Base-by-base conservation (phyloP, 2,888 invertebrate genomes). In the Linnaemya tessellans region DNA sequence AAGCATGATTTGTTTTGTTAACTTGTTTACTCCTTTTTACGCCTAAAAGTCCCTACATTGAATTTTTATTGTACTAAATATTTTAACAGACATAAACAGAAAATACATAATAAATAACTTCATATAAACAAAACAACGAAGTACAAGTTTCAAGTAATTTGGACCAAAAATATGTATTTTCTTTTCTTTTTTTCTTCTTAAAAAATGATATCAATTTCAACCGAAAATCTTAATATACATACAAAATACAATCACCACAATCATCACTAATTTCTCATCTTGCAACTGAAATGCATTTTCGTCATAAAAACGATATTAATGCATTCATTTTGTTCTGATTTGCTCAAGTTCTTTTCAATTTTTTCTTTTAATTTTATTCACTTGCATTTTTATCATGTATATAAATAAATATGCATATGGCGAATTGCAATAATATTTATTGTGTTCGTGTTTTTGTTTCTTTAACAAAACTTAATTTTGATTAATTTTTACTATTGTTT, bases 131-230 rank as follows among this genome's bases (percentile, higher is more conserved):
- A 84, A 67, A 84, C 84, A 67, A 77, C 58, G 77, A 85, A 73
- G 82, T 84, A 87, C 82, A 85, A 87, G 74, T 86, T 87, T 88
- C 82, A 86, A 88, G 86, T 88, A 89, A 89, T 89, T 89, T 89
- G 88, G 89, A 88, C 88, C 84, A 87, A 86, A 84, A 80, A 86
- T 87, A 88, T 88, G 87, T 88, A 87, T 88, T 88, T 88, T 88
- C 86, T 88, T 89, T 88, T 88, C 86, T 87, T 89, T 88, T 88
- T 89, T 87, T 88, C 87, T 87, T 87, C 86, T 88, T 85, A 87
- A 85, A 73, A 84, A 82, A 86, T 20, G 5, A 79, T 86, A 70
- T 71, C 74, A 75, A 82, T 75, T 67, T 74, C 38, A 58, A 56
- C 41, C 22, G 3, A 83, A 79, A 67, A 65, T 49, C 38, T 60